Evolutionary conservation across 2,113 vertebrate genomes (phyloP), one percentile per base, ranked within the genome.

Genomic region (Halichoeres trimaculatus): DNA sequence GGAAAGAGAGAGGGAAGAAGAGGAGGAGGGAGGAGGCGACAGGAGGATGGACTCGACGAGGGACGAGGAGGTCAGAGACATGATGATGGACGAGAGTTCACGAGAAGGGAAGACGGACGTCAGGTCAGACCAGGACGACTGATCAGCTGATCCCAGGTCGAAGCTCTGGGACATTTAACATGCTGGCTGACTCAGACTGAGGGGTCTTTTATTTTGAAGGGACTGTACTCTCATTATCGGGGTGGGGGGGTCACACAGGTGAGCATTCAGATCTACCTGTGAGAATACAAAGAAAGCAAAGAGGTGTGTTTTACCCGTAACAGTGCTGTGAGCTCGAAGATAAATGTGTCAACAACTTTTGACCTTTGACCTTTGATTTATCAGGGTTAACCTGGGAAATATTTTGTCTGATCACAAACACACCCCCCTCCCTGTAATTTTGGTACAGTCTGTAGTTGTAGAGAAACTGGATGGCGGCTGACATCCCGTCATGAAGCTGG

Each of bases 71-170:
- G 92, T 92, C 52, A 94, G 94, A 38, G 95, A 95, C 60, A 64
- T 34, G 3, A 66, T 12, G 89, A 95, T 96, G 96, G 96, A 98
- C 79, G 94, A 96, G 90, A 96, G 95, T 85, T 96, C 95, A 22
- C 94, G 94, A 93, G 96, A 97, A 90, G 95, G 96, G 88, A 97
- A 96, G 94, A 96, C 94, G 91, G 95, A 95, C 91, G 92, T 94
- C 87, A 96, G 94, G 95, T 96, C 94, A 89, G 95, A 96, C 91
- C 95, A 94, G 36, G 95, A 97, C 90, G 95, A 97, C 80, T 87
- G 74, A 91, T 64, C 38, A 22, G 93, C 16, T 30, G 30, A 30
- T 30, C 30, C 30, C 10, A 43, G 17, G 17, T 16, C 16, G 16
- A 6, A 30, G 30, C 30, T 41, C 40, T 16, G 40, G 93, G 93